These are phyloP conservation scores for Episyrphus balteatus DNA, from an alignment of 1,140 invertebrate genomes.

Conservation along the genomic window DNA sequence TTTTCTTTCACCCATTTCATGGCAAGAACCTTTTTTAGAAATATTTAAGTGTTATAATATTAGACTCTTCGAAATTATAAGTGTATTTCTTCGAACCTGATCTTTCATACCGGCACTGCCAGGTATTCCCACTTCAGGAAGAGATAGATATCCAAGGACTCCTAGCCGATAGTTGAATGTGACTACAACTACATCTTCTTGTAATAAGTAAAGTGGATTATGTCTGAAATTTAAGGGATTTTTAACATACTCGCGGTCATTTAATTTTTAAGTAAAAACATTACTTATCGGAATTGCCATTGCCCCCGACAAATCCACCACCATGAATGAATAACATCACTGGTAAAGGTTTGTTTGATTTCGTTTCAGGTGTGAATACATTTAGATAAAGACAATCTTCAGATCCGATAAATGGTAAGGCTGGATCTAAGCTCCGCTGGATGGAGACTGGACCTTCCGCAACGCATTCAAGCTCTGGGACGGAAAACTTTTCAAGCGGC, in stretches of 20 bases:
- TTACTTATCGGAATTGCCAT: constrained; percentile 35
- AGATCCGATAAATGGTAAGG: too few species aligned
- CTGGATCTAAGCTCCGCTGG: too few species aligned
- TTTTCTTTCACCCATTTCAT: constrained; percentile 35
- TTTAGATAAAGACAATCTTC: constrained; percentile 31
- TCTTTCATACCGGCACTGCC: constrained; percentile 53
- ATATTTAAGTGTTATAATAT: too few species aligned
- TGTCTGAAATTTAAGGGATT: constrained; percentile 23
- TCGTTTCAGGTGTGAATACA: constrained; percentile 30
- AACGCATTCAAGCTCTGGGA: too few species aligned
- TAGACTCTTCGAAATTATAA: too few species aligned
- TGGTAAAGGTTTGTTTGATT: constrained; percentile 20
- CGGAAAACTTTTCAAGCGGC: too few species aligned
- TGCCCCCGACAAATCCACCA: constrained; percentile 40
- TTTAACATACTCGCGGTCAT: too few species aligned
- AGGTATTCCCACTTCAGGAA: constrained; percentile 40
- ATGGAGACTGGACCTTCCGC: too few species aligned
- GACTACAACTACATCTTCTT: constrained; percentile 49
- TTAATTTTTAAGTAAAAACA: neutral
- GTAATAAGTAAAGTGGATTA: constrained; percentile 47
- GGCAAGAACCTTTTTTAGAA: constrained; percentile 33
- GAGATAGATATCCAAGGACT: constrained; percentile 44
- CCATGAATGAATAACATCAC: constrained; percentile 46
- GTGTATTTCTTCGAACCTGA: too few species aligned
- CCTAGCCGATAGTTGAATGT: constrained; percentile 54